A percentile compares a stretch with the other conserved stretches of the same genome.
Evolutionary conservation across 1,140 invertebrate genomes (phyloP).

Genomic region (Acromyrmex echinatior): DNA sequence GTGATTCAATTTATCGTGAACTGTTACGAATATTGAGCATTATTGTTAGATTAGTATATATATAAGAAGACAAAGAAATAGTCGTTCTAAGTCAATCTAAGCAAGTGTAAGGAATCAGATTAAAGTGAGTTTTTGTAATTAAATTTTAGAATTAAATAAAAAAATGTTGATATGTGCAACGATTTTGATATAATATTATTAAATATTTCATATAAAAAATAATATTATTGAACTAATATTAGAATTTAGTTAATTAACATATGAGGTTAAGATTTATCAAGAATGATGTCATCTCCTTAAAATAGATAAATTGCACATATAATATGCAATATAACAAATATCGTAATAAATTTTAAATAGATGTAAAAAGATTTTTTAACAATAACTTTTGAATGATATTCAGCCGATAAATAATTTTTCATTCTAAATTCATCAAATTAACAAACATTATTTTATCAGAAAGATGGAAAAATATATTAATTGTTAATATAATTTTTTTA

Average conservation of each 20-base stretch:
- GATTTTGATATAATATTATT: background rate
- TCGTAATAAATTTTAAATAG: background rate
- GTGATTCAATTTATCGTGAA: background rate
- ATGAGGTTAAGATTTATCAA: background rate
- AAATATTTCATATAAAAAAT: background rate
- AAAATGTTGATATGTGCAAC: background rate
- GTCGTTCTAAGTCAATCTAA: too few species aligned
- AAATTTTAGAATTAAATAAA: background rate
- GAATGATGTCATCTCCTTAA: slow-evolving; percentile 22
- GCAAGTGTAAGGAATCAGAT: background rate
- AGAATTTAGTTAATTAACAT: background rate
- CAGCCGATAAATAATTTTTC: background rate
- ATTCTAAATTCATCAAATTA: background rate
- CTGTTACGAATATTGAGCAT: too few species aligned
- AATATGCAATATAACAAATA: background rate
- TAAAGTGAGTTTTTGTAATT: too few species aligned
- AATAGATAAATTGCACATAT: background rate
- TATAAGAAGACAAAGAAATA: too few species aligned
- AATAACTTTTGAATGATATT: background rate
- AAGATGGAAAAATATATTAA: background rate
- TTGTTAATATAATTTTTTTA: slow-evolving; percentile 2
- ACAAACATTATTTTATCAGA: background rate
- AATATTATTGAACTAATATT: background rate
- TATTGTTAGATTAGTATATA: background rate
- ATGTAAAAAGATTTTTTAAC: background rate